Conservation (phyloP, 2,888 invertebrate genomes). For the Diloba caeruleocephala region DNA sequence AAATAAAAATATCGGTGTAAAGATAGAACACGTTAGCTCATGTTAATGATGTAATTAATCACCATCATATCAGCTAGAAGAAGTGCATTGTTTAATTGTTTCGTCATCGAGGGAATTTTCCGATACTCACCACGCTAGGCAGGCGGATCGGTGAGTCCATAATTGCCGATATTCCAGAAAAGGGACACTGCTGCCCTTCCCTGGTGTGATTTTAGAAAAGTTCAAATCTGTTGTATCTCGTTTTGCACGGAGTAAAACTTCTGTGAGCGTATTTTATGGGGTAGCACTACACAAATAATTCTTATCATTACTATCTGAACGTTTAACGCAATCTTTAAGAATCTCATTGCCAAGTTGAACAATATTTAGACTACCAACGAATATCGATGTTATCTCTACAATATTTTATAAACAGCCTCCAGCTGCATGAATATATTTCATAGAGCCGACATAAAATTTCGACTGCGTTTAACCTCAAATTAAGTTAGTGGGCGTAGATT, state of each 20-base stretch:
- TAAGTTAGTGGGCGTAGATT: conserved; percentile 50
- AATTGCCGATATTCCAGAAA: too few relatives aligned
- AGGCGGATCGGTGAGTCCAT: too few relatives aligned
- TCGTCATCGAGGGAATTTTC: too few relatives aligned
- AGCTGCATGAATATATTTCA: conserved; percentile 29
- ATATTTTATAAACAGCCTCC: conserved; percentile 46
- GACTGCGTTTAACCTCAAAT: conserved; percentile 51
- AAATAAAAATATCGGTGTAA: too few relatives aligned
- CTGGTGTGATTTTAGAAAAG: too few relatives aligned
- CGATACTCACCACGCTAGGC: too few relatives aligned
- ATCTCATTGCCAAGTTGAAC: conserved; percentile 62
- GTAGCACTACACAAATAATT: conserved; percentile 22
- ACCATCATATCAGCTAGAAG: too few relatives aligned
- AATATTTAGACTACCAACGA: conserved; percentile 52
- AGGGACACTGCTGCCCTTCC: too few relatives aligned
- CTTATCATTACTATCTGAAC: conserved; percentile 56
- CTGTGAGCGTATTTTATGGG: conserved; percentile 6
- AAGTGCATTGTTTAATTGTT: too few relatives aligned
- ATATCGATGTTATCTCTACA: conserved; percentile 46
- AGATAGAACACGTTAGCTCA: too few relatives aligned
- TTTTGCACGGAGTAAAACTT: neutral
- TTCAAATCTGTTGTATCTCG: too few relatives aligned
- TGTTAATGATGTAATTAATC: too few relatives aligned
- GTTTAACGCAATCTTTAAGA: conserved; percentile 54
- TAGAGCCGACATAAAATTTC: conserved; percentile 24